Base-by-base conservation (phyloP, 2,888 invertebrate species). In the Belgica antarctica region DNA sequence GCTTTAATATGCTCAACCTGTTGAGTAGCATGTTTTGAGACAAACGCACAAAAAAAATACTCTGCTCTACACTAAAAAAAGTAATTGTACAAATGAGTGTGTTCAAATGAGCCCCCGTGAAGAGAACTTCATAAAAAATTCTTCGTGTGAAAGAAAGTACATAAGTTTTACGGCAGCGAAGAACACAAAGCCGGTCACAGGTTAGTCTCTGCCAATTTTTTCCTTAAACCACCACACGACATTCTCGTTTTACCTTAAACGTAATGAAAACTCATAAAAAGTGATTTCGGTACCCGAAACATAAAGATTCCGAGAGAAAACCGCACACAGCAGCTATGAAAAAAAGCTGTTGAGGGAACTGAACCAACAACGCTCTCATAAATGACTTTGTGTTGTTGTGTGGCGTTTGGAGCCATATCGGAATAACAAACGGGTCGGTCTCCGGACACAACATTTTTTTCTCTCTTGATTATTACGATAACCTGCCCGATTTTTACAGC, bases 231-330 rank as follows among this genome's bases (percentile, higher is more conserved):
- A 22, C 41, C 52, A 5, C 52, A 52, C 52, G 52, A 22, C 52
- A 22, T 10, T 22, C 52, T 22, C 19, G 27, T n/a, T 59, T 27
- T 59, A 59, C 59, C 59, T 59, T 24, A 27, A 59, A 59, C 27
- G 59, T 59, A 59, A 59, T 59, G 59, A 59, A 59, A 59, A 59
- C 59, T 59, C 59, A 59, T 59, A 59, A 59, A 59, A 59, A 59
- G 59, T 59, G 59, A 59, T 59, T 59, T 59, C 59, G 59, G 25
- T 59, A 59, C 59, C 59, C n/a, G 15, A 59, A 59, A 59, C 19
- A 59, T 59, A 59, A 59, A 59, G 27, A 59, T 27, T 59, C 59
- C 1, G 59, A 3, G 27, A n/a, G 22, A 59, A 59, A 59, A 19
- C 59, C 59, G 25, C 59, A 59, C 4, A 46, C 15, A 46, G 46